These are phyloP conservation scores for Trachemys scripta DNA, from an alignment of 2,113 vertebrate genomes.

Conservation along the genomic window DNA sequence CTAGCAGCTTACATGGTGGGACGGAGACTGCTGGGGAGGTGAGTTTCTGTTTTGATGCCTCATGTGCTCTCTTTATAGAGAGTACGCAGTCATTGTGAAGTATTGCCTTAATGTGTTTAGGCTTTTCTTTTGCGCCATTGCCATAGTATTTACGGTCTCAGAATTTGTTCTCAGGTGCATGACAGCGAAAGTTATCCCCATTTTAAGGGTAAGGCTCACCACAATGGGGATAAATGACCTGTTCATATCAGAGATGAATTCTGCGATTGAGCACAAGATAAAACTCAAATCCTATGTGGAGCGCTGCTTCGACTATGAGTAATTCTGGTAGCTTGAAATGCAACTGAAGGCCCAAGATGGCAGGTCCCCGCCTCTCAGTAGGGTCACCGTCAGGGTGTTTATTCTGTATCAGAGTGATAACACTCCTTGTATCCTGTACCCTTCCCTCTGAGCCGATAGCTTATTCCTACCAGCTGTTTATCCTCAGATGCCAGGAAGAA, in stretches of 20 bases:
- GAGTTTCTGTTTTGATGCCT: background rate
- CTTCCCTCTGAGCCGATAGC: too few species aligned
- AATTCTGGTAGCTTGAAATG: too few species aligned
- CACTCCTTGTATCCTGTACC: too few species aligned
- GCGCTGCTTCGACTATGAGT: too few species aligned
- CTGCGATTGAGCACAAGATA: background rate
- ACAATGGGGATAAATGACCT: background rate
- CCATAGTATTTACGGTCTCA: background rate
- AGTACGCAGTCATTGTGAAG: background rate
- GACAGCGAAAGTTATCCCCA: background rate
- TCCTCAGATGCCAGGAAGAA: slow-evolving; percentile 7
- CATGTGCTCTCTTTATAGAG: background rate
- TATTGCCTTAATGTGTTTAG: background rate
- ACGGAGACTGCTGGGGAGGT: background rate
- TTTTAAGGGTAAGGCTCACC: background rate
- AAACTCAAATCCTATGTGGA: background rate
- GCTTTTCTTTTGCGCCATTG: background rate
- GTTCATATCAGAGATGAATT: background rate
- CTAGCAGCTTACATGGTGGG: background rate
- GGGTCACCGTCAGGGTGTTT: too few species aligned
- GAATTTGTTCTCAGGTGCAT: background rate
- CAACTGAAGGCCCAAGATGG: too few species aligned
- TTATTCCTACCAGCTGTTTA: slow-evolving; percentile 70
- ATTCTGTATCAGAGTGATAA: too few species aligned
- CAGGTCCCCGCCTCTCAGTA: too few species aligned